These are phyloP conservation scores for Trichomycterus rosablanca DNA, from an alignment of 2,113 vertebrate species.

Conservation along the genomic window DNA sequence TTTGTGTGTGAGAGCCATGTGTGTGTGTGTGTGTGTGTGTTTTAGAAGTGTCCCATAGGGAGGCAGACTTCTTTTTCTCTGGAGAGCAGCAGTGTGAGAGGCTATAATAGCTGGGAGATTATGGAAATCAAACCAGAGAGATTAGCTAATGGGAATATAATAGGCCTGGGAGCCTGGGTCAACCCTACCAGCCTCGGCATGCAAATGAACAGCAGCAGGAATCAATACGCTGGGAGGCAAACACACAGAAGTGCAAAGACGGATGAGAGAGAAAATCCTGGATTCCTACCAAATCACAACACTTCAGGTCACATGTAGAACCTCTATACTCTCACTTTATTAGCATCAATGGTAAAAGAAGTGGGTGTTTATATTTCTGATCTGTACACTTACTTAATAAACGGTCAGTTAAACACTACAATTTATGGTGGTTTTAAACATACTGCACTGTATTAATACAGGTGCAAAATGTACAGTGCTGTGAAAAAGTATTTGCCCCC, in stretches of 20 bases:
- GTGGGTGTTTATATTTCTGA: no score
- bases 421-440: no score
- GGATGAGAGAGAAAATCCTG: not conserved
- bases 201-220: conserved; percentile 55
- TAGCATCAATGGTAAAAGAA: no score
- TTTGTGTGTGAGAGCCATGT: no score
- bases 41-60: conserved; percentile 27
- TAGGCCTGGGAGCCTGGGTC: conserved; percentile 56
- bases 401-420: no score
- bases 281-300: not conserved
- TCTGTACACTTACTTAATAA: no score
- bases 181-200: conserved; percentile 51
- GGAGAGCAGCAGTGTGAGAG: conserved; percentile 54
- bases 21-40: conserved; percentile 12
- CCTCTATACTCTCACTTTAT: no score
- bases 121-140: conserved; percentile 70
- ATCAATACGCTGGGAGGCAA: conserved; percentile 43
- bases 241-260: conserved; percentile 7
- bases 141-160: conserved; percentile 75
- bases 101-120: conserved; percentile 66
- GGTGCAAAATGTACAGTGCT: no score
- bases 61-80: conserved; percentile 30
- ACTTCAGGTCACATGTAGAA: not conserved
- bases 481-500: no score
- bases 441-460: no score